A percentile compares a stretch with the other conserved stretches of the same genome.
Conservation (phyloP, 2,797 vertebrate genomes). For the Etheostoma perlongum region DNA sequence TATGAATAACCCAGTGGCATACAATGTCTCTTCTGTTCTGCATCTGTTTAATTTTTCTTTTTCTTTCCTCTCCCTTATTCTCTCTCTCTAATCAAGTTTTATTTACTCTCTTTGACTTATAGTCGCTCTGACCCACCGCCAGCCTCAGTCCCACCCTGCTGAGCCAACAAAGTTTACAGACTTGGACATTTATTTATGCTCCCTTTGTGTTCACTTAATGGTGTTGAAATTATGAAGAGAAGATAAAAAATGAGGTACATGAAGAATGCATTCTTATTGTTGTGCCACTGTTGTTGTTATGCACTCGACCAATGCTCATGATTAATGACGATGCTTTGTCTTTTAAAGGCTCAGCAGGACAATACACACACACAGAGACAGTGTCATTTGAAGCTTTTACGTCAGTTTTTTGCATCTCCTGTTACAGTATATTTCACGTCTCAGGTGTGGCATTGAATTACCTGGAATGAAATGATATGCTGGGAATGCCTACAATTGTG, state of each 20-base stretch:
- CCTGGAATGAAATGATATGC: slow-evolving; percentile 18
- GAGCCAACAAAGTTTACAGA: slow-evolving; percentile 41
- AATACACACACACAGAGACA: not conserved
- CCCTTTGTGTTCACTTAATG: slow-evolving; percentile 42
- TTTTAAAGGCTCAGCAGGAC: slow-evolving; percentile 9
- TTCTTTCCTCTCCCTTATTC: not conserved
- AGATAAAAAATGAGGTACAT: slow-evolving; percentile 30
- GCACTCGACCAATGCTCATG: slow-evolving; percentile 50
- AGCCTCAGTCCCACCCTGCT: slow-evolving; percentile 11
- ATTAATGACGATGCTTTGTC: slow-evolving; percentile 64
- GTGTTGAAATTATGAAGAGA: slow-evolving; percentile 40
- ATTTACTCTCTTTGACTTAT: slow-evolving; percentile 44
- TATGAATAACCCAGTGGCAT: not conserved
- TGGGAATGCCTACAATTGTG: not conserved
- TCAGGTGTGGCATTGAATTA: slow-evolving; percentile 34
- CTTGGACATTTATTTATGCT: slow-evolving; percentile 41
- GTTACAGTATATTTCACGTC: slow-evolving; percentile 27
- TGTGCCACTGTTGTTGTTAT: slow-evolving; percentile 40
- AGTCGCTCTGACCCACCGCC: slow-evolving; percentile 35
- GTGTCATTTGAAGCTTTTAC: slow-evolving; percentile 16
- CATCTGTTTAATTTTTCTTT: slow-evolving; percentile 12
- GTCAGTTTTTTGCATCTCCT: slow-evolving; percentile 3
- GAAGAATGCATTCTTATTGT: slow-evolving; percentile 64
- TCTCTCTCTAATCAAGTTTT: slow-evolving; percentile 10
- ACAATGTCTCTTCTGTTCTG: slow-evolving; percentile 9